phyloP scores from a whole-genome alignment of 2,113 vertebrate species.

The Oncorhynchus keta region DNA sequence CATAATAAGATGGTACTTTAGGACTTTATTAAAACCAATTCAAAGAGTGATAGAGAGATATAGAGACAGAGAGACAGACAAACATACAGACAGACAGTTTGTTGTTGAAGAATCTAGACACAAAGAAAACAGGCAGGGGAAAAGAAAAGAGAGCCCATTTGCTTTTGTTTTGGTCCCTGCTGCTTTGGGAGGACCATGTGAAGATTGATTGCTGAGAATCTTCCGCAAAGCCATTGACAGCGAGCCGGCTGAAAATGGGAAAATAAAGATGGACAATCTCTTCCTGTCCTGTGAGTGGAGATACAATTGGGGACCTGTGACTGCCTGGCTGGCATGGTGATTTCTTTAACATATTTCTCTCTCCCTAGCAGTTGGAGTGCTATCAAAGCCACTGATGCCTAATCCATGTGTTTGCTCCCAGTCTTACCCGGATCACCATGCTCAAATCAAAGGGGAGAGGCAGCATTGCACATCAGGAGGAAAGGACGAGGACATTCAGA shows the following conservation, averaged over 20 bases:
- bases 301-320: slow-evolving; percentile 57
- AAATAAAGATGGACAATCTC: slow-evolving; percentile 68
- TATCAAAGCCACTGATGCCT: slow-evolving; percentile 74
- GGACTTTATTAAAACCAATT: too few species aligned
- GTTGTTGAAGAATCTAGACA: background rate
- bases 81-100: background rate
- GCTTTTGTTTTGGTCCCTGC: slow-evolving; percentile 50
- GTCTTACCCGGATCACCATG: slow-evolving; percentile 76
- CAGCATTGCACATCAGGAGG: slow-evolving; percentile 58
- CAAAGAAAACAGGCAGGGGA: slow-evolving; percentile 16
- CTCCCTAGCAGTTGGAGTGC: slow-evolving; percentile 69
- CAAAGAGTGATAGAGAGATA: too few species aligned
- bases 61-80: too few species aligned
- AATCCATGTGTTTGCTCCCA: slow-evolving; percentile 77
- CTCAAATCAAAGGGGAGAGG: slow-evolving; percentile 71
- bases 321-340: slow-evolving; percentile 43
- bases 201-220: slow-evolving; percentile 60
- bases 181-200: slow-evolving; percentile 45
- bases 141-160: slow-evolving; percentile 41
- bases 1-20: too few species aligned
- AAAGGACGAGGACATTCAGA: slow-evolving; percentile 55
- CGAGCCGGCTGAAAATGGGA: slow-evolving; percentile 30
- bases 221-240: slow-evolving; percentile 40
- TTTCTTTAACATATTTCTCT: slow-evolving; percentile 72
- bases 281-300: slow-evolving; percentile 50